Conservation (phyloP, 2,888 invertebrate species). For the Geophilus truncorum region DNA sequence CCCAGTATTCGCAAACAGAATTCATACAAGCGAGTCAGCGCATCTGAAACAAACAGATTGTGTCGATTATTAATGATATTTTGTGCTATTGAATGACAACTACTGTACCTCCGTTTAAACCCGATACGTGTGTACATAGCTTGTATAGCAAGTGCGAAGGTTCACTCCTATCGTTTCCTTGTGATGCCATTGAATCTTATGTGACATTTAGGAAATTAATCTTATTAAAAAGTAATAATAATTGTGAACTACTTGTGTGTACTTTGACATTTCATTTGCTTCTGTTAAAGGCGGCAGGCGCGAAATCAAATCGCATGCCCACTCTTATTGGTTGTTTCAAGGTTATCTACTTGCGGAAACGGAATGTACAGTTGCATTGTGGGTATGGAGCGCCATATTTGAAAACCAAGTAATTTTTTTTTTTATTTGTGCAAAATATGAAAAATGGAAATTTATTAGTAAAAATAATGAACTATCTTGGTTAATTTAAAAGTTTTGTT, state of each 20-base stretch:
- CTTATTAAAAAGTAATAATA: background rate
- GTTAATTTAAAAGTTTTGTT: too few species aligned
- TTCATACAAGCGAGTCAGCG: background rate
- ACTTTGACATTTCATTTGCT: background rate
- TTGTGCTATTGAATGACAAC: background rate
- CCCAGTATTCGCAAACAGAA: background rate
- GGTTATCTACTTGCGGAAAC: too few species aligned
- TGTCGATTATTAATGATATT: background rate
- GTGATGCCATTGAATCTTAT: constrained; percentile 1
- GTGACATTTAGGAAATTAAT: background rate
- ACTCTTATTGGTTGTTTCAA: background rate
- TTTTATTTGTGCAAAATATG: too few species aligned
- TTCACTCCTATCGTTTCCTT: background rate
- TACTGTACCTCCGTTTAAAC: background rate
- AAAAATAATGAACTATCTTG: too few species aligned
- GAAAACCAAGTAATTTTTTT: too few species aligned
- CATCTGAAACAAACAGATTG: background rate
- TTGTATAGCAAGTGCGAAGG: background rate
- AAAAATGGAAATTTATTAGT: too few species aligned
- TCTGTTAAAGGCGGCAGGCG: background rate
- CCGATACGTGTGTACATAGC: background rate
- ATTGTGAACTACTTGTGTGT: background rate
- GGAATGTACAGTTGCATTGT: too few species aligned
- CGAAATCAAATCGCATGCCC: background rate
- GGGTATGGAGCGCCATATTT: too few species aligned